Evolutionary conservation across 2,113 vertebrate species (phyloP), one percentile per base, ranked within the genome.

Genomic region (Epinephelus fuscoguttatus): DNA sequence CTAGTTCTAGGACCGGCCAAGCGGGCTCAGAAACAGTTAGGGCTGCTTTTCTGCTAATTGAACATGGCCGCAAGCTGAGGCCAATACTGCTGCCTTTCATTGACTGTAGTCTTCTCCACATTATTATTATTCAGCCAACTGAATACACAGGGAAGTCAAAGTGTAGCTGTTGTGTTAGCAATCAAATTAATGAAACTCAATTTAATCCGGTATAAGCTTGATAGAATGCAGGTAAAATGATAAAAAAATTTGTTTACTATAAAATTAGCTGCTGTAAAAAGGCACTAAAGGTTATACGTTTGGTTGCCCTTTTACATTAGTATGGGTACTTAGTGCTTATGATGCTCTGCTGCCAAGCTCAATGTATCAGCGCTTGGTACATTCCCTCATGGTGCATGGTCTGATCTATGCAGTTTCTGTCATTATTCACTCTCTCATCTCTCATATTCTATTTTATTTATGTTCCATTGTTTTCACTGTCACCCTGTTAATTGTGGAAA

Each of bases 371-470:
- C 50, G 2, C 87, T 91, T 52, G 90, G 90, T 94, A 93, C 93
- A 92, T 94, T 92, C 78, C 86, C 85, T 84, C 90, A 84, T 91
- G 96, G 96, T 96, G 96, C 96, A 96, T 96, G 94, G 91, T 92
- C 70, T 93, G 95, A 96, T 96, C 96, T 96, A 96, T 96, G 96
- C 95, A 96, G 94, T 95, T 95, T 96, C 95, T 95, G 94, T 93
- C 90, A 94, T 94, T 91, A 86, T 84, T 89, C 83, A 75, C 82
- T 80, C 68, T 88, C 64, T 92, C 62, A 85, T 73, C 68, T 93
- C 57, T 90, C 76, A 89, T 52, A 64, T 73, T 90, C 21, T 85
- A 0, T 87, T 69, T 76, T 15, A 81, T 70, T 72, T 83, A 70
- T 83, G 53, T 75, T 80, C 61, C 76, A 82, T 71, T 66, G 70